Conservation (phyloP, 2,888 invertebrate genomes). For the Rotaria macrura region DNA sequence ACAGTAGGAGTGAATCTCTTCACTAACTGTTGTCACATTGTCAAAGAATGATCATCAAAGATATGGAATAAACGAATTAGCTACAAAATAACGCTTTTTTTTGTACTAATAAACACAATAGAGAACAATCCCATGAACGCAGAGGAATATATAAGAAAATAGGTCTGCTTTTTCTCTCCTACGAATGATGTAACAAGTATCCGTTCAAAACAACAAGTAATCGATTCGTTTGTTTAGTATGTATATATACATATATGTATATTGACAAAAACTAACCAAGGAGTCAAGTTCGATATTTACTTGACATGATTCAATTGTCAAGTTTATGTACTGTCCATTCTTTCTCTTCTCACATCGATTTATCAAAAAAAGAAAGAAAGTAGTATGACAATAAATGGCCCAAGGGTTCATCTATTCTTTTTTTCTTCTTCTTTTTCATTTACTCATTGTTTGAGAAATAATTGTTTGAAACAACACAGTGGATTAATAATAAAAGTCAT, state of each 20-base stretch:
- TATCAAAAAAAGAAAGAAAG: not conserved
- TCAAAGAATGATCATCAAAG: not conserved
- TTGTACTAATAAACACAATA: not conserved
- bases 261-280: not conserved
- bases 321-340: not conserved
- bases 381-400: not conserved
- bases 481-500: slow-evolving; percentile 3
- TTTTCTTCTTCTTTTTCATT: not conserved
- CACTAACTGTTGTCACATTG: not conserved
- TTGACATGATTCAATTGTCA: not conserved
- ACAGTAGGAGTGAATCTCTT: not conserved
- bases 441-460: not conserved
- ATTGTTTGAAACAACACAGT: not conserved
- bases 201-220: not conserved
- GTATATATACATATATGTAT: no score
- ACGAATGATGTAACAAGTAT: not conserved
- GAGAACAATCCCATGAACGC: not conserved
- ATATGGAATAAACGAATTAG: no score
- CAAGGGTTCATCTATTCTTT: not conserved
- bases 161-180: not conserved
- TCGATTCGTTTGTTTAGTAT: not conserved
- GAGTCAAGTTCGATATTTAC: not conserved
- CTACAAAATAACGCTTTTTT: no score
- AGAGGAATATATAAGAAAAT: not conserved
- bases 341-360: not conserved